Evolutionary conservation across 2,888 invertebrate genomes (phyloP).

Genomic region (Podabrus alpinus): DNA sequence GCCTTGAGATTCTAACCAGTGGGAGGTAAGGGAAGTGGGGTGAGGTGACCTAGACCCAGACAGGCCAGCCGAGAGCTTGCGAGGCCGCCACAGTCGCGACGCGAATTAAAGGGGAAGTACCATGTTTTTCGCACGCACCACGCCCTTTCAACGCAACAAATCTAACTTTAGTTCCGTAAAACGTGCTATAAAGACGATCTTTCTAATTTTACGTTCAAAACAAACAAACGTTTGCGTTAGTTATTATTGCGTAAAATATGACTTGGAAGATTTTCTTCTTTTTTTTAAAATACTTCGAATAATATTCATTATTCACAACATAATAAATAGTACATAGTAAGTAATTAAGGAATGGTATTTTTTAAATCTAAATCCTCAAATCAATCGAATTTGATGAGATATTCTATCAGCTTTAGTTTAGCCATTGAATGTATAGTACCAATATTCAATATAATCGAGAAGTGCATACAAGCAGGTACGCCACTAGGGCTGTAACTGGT

Average conservation of each 20-base stretch:
- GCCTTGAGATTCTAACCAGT: slow-evolving; percentile 52
- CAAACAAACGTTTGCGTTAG: not conserved
- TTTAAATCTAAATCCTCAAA: not conserved
- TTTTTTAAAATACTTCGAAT: not conserved
- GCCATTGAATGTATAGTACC: not conserved
- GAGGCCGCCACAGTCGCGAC: slow-evolving; percentile 49
- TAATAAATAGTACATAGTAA: no score
- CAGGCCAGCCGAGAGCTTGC: slow-evolving; percentile 47
- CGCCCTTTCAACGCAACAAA: slow-evolving; percentile 23
- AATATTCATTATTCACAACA: not conserved
- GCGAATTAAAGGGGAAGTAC: slow-evolving; percentile 52
- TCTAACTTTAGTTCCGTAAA: slow-evolving; percentile 20
- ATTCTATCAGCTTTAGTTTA: not conserved
- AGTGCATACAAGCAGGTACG: not conserved
- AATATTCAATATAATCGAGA: not conserved
- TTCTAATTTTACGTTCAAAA: not conserved
- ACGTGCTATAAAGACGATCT: slow-evolving; percentile 11
- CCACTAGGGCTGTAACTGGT: not conserved
- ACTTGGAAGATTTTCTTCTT: not conserved
- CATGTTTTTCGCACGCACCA: slow-evolving; percentile 29
- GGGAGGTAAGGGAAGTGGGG: slow-evolving; percentile 43
- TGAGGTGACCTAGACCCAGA: slow-evolving; percentile 54
- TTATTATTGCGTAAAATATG: not conserved
- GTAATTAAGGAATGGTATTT: not conserved
- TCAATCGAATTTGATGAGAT: not conserved